Conservation (phyloP, 2,888 invertebrate species). For the Chrysina gloriosa region DNA sequence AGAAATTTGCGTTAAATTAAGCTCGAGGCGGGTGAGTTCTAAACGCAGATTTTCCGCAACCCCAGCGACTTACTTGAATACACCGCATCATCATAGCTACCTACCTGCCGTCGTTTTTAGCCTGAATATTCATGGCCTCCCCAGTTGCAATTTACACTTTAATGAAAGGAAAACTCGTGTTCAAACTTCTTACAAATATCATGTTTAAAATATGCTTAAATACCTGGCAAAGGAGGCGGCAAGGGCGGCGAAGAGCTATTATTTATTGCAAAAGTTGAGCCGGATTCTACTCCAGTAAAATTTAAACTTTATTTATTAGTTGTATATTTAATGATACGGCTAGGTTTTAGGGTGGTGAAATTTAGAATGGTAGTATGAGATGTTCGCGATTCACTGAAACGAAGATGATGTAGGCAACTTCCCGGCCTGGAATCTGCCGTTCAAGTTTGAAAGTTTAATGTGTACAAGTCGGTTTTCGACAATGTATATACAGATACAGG, state of each 20-base stretch:
- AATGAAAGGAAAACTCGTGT: conserved; percentile 30
- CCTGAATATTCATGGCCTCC: conserved; percentile 23
- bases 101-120: not conserved
- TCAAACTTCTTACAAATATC: conserved; percentile 32
- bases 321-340: conserved; percentile 40
- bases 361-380: not conserved
- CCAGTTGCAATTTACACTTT: conserved; percentile 25
- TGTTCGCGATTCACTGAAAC: not conserved
- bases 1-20: conserved; percentile 26
- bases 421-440: not conserved
- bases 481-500: conserved; percentile 16
- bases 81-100: not conserved
- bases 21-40: conserved; percentile 6
- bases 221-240: conserved; percentile 17
- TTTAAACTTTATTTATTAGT: conserved; percentile 41
- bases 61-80: not conserved
- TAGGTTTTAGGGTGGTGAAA: not conserved
- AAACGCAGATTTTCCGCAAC: conserved; percentile 15
- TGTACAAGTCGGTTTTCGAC: conserved; percentile 17
- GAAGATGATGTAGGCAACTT: conserved; percentile 14
- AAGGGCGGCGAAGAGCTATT: conserved; percentile 11
- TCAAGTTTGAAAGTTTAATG: conserved; percentile 24
- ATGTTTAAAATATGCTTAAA: conserved; percentile 28
- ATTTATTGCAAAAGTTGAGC: conserved; percentile 38
- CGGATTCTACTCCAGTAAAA: conserved; percentile 30